These are phyloP conservation scores for Pica pica DNA, from an alignment of 2,113 vertebrate species.

Conservation along the genomic window DNA sequence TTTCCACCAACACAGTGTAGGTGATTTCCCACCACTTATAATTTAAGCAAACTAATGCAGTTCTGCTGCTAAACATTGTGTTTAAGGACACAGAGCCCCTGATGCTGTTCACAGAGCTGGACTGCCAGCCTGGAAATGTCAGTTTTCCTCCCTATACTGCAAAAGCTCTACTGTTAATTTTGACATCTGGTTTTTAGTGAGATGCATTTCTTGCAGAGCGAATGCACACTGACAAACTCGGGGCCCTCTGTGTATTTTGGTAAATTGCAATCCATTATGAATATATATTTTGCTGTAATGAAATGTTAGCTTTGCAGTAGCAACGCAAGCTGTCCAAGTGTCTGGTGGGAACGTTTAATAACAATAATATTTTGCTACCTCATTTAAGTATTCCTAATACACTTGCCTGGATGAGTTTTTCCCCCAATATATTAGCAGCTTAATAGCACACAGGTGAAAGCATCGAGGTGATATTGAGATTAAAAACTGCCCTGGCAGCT, in stretches of 20 bases:
- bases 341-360: slow-evolving; percentile 51
- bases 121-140: slow-evolving; percentile 30
- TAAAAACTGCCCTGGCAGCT: slow-evolving; percentile 22
- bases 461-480: not conserved
- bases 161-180: slow-evolving; percentile 40
- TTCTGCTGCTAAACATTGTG: not conserved
- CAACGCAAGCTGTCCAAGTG: slow-evolving; percentile 17
- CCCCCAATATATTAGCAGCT: slow-evolving; percentile 1
- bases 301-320: slow-evolving; percentile 50
- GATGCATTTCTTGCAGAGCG: slow-evolving; percentile 49
- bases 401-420: not conserved
- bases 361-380: slow-evolving; percentile 52
- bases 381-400: slow-evolving; percentile 9
- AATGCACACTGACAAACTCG: slow-evolving; percentile 54
- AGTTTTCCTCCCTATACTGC: not conserved
- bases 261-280: slow-evolving; percentile 60
- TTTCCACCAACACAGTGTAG: not conserved
- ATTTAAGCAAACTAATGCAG: slow-evolving; percentile 22
- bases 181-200: slow-evolving; percentile 55
- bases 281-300: slow-evolving; percentile 55
- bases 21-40: not conserved
- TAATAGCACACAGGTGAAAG: slow-evolving; percentile 24
- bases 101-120: slow-evolving; percentile 29
- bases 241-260: slow-evolving; percentile 55
- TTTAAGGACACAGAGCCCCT: slow-evolving; percentile 38